Conservation (phyloP, 2,888 invertebrate genomes). For the Mylabris sibirica region DNA sequence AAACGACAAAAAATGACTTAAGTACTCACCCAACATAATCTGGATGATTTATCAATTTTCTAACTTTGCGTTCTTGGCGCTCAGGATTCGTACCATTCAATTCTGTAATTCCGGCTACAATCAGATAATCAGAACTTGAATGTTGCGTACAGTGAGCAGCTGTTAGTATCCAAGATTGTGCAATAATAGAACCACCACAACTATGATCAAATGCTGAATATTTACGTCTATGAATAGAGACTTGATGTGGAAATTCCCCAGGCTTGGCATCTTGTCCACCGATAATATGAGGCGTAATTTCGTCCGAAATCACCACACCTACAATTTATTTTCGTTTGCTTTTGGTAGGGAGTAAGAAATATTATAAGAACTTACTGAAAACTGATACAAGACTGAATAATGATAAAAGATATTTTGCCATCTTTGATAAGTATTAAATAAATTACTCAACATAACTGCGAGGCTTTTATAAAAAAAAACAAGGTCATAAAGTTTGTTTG, state of each 20-base stretch:
- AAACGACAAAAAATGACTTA: no score
- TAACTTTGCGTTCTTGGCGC: slow-evolving; percentile 38
- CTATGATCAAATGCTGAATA: slow-evolving; percentile 43
- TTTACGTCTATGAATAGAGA: not conserved
- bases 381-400: no score
- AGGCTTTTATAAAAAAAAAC: no score
- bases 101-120: slow-evolving; percentile 46
- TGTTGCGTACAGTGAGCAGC: slow-evolving; percentile 60
- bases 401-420: no score
- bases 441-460: no score
- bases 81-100: slow-evolving; percentile 35
- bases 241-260: not conserved
- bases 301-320: no score
- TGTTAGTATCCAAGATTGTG: slow-evolving; percentile 53
- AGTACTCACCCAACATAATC: slow-evolving; percentile 38
- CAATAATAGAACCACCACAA: slow-evolving; percentile 61
- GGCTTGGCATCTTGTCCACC: not conserved
- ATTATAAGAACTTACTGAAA: no score
- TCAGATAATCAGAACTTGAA: slow-evolving; percentile 37
- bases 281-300: no score
- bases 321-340: no score
- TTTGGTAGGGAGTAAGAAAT: slow-evolving; percentile 63
- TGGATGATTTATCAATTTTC: slow-evolving; percentile 40
- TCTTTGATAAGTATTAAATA: no score
- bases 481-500: no score